Percentiles rank a stretch among this genome's conserved stretches.
These are phyloP conservation scores for Bradynema listronoti DNA, from an alignment of 1,140 invertebrate species.

Conservation along the genomic window DNA sequence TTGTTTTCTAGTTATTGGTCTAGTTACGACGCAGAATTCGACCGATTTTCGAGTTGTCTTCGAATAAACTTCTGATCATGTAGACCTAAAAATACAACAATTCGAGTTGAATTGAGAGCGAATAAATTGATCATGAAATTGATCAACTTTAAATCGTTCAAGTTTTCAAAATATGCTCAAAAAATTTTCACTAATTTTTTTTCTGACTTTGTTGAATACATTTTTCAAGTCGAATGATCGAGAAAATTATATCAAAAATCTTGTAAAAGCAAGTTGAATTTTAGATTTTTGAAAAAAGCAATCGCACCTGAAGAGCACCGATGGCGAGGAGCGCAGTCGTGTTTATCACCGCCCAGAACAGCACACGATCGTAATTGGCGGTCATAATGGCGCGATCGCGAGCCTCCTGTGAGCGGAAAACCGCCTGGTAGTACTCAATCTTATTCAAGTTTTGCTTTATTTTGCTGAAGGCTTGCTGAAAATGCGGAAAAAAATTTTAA, in stretches of 20 bases:
- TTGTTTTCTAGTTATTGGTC: too few relatives aligned
- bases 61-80: slow-evolving; percentile 60
- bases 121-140: too few relatives aligned
- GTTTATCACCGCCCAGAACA: slow-evolving; percentile 59
- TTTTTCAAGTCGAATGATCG: too few relatives aligned
- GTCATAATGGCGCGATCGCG: slow-evolving; percentile 58
- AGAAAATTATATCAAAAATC: too few relatives aligned
- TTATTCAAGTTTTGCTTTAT: slow-evolving; percentile 59
- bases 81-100: slow-evolving; percentile 41
- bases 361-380: slow-evolving; percentile 44
- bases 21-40: slow-evolving; percentile 18
- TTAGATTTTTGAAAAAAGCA: slow-evolving; percentile 46
- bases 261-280: too few relatives aligned
- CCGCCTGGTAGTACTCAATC: slow-evolving; percentile 58
- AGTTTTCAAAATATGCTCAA: too few relatives aligned
- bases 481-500: slow-evolving; percentile 16
- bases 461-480: slow-evolving; percentile 56
- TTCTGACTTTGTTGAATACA: too few relatives aligned
- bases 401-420: slow-evolving; percentile 58
- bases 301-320: slow-evolving; percentile 49
- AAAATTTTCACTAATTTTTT: too few relatives aligned
- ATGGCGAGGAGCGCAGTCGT: slow-evolving; percentile 59
- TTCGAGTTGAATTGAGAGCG: too few relatives aligned
- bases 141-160: too few relatives aligned
- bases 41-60: slow-evolving; percentile 57